Conservation (phyloP, 2,888 invertebrate genomes). For the Brenthis hecate region DNA sequence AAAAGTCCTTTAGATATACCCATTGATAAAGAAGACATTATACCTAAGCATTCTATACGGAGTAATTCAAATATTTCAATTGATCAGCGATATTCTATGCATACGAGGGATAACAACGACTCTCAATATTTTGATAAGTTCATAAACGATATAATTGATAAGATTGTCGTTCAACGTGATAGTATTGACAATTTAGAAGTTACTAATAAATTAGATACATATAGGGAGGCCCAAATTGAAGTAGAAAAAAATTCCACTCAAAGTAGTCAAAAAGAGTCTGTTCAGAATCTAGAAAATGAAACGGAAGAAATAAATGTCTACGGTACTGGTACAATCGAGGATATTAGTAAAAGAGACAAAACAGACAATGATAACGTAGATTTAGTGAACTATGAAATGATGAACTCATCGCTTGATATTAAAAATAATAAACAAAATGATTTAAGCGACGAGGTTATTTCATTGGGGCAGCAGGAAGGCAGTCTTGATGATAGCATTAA, state of each 20-base stretch:
- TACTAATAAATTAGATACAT: too few species aligned
- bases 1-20: neutral
- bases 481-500: conserved; percentile 52
- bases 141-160: neutral
- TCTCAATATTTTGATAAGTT: neutral
- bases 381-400: too few species aligned
- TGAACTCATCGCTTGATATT: too few species aligned
- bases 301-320: neutral
- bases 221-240: too few species aligned
- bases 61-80: neutral
- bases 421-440: neutral
- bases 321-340: neutral
- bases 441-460: neutral
- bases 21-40: neutral
- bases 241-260: too few species aligned
- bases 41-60: too few species aligned
- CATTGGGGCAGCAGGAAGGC: conserved; percentile 34
- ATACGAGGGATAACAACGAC: neutral
- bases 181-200: neutral
- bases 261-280: neutral
- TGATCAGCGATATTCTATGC: neutral
- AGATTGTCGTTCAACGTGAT: neutral
- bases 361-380: too few species aligned
- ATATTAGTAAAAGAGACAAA: neutral
- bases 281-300: neutral